Percentiles rank a stretch among this genome's conserved stretches.
These are phyloP conservation scores for Drosophila sp. DNA, from an alignment of 1,140 invertebrate species.

Conservation along the genomic window DNA sequence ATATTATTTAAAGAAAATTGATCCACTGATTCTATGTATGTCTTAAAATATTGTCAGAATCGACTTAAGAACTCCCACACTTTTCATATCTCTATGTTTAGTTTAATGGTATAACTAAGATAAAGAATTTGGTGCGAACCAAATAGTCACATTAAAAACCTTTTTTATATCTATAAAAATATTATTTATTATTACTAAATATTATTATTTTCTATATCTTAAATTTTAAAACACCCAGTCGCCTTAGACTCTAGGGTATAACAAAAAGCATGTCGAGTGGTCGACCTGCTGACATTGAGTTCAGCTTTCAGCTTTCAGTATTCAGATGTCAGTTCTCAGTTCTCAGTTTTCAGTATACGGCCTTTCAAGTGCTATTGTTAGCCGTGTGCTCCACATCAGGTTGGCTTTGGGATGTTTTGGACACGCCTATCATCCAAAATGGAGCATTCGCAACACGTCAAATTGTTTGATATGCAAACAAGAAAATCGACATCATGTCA, in stretches of 20 bases:
- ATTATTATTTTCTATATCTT: neutral
- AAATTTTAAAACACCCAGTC: neutral
- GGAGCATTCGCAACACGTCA: slow-evolving; percentile 36
- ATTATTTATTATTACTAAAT: no score
- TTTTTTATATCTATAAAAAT: no score
- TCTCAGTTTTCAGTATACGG: slow-evolving; percentile 17
- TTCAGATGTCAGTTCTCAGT: slow-evolving; percentile 16
- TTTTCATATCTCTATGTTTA: no score
- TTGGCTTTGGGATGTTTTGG: slow-evolving; percentile 14
- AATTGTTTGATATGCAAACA: slow-evolving; percentile 55
- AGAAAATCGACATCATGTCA: slow-evolving; percentile 40
- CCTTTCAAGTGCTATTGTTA: slow-evolving; percentile 47
- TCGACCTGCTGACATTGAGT: slow-evolving; percentile 43
- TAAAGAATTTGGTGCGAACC: no score
- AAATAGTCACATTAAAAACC: no score
- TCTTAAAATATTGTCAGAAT: no score
- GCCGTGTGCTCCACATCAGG: slow-evolving; percentile 7
- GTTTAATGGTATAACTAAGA: no score
- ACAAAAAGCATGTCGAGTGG: slow-evolving; percentile 36
- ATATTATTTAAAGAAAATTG: no score
- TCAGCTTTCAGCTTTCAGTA: slow-evolving; percentile 17
- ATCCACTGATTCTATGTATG: no score
- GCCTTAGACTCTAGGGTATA: neutral
- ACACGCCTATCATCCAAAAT: slow-evolving; percentile 14
- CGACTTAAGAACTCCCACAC: no score